Conservation (phyloP, 2,888 invertebrate species). For the Drosophila subsilvestris region DNA sequence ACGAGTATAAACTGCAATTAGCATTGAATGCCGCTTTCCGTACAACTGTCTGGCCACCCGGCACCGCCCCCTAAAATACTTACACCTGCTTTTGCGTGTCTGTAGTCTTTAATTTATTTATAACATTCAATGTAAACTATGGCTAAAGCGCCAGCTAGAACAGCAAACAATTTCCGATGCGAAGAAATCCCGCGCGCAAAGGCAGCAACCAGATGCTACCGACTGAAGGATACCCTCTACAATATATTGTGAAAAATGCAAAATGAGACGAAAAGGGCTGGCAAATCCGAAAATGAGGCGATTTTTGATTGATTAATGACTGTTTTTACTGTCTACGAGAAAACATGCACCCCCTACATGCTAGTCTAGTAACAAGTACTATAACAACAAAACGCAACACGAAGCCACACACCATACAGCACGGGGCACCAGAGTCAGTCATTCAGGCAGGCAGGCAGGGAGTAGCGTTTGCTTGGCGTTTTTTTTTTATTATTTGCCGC, state of each 20-base stretch:
- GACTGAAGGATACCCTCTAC: background rate
- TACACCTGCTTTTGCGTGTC: slow-evolving; percentile 33
- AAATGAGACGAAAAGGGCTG: background rate
- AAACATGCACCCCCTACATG: background rate
- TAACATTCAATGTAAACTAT: slow-evolving; percentile 66
- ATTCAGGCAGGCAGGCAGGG: background rate
- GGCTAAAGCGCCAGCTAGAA: slow-evolving; percentile 48
- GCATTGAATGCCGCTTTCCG: slow-evolving; percentile 30
- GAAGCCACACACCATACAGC: background rate
- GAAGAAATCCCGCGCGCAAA: slow-evolving; percentile 30
- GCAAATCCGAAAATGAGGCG: background rate
- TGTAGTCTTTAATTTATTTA: slow-evolving; percentile 71
- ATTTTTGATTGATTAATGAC: background rate
- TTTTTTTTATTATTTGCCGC: slow-evolving; percentile 36
- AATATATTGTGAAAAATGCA: background rate
- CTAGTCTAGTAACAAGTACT: background rate
- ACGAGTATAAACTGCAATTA: slow-evolving; percentile 37
- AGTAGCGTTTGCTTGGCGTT: slow-evolving; percentile 39
- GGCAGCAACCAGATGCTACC: background rate
- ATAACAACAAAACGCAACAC: slow-evolving; percentile 32
- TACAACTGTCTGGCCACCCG: slow-evolving; percentile 35
- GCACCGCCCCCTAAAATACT: background rate
- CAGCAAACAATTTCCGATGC: slow-evolving; percentile 60
- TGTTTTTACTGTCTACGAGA: background rate
- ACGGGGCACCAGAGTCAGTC: slow-evolving; percentile 36